These are phyloP conservation scores for Petrocephalus microphthalmus DNA, from an alignment of 2,113 vertebrate genomes.

Conservation along the genomic window DNA sequence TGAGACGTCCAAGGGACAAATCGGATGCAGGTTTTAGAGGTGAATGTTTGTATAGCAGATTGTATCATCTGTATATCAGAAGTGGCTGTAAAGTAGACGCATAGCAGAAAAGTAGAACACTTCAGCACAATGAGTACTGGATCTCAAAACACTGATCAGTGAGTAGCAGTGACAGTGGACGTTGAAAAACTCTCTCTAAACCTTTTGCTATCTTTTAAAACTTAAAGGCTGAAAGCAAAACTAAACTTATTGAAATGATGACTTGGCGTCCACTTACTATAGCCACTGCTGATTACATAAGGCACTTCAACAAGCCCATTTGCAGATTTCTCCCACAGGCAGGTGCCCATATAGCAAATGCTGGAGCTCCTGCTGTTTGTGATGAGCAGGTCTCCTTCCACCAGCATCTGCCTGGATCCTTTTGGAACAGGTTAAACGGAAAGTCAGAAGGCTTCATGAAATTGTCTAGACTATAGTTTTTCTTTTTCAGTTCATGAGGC, in stretches of 20 bases:
- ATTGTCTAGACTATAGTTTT: background rate
- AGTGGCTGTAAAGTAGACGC: conserved; percentile 20
- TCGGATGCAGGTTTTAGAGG: conserved; percentile 34
- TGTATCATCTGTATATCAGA: conserved; percentile 22
- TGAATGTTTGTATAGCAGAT: conserved; percentile 30
- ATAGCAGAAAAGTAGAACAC: background rate
- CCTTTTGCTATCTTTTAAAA: background rate
- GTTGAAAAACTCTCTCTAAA: background rate
- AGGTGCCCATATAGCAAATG: conserved; percentile 27
- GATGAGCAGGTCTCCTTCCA: conserved; percentile 33
- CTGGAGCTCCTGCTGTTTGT: conserved; percentile 34
- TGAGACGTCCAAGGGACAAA: conserved; percentile 29
- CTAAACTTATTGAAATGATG: background rate
- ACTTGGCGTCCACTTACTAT: conserved; percentile 25
- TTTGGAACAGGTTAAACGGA: background rate
- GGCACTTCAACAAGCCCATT: conserved; percentile 31
- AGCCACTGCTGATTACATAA: conserved; percentile 28
- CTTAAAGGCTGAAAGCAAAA: background rate
- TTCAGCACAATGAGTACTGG: background rate
- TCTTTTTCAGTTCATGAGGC: background rate
- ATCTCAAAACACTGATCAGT: background rate
- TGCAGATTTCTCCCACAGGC: conserved; percentile 35
- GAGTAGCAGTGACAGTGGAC: background rate
- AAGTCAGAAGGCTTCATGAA: background rate
- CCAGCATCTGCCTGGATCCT: conserved; percentile 20